Base-by-base conservation (phyloP, 2,888 invertebrate genomes). In the Diarsia mendica region DNA sequence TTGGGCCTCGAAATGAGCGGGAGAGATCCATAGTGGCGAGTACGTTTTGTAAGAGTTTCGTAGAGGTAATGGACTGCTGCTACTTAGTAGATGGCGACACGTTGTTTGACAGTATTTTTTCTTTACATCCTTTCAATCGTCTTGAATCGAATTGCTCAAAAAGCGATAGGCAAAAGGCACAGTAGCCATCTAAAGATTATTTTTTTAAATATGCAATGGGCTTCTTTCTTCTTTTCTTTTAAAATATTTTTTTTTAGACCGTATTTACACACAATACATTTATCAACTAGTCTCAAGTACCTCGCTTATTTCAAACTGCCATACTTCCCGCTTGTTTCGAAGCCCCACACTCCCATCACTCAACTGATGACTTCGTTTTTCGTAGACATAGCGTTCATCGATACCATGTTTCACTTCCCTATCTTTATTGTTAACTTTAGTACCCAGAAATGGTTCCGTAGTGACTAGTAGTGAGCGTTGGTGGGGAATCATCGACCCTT, bases 291-390 rank as follows among this genome's bases (percentile, higher is more conserved):
- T 39, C 39, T 0, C 15, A 53, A 67, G 8, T 15, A 51, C 46
- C 3, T 5, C 13, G 18, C 28, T n/a, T 13, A 1, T 10, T 5
- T 28, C 1, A n/a, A 67, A 75, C 28, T 10, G 8, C n/a, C 15
- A 4, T 28, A 1, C 0, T 5, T 2, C 9, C n/a, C 71, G 76
- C 63, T 63, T 0, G 15, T 70, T 73, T 74, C 4, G 61, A 15
- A 72, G 85, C 86, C 72, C 46, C 28, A 75, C 68, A n/a, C 64
- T 58, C 39, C 49, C 67, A 79, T 85, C 75, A 75, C 78, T 67
- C 84, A 85, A 71, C 86, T 73, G 77, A 85, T 80, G 83, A 83
- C 85, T 73, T n/a, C 58, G 73, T 79, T 87, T 87, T 90, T 87
- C 81, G 83, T 85, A 78, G 80, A 79, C 64, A 76, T 67, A 66